A percentile compares a stretch with the other conserved stretches of the same genome.
Conservation (phyloP, 2,797 vertebrate species). For the Pseudocheirus occidentalis region DNA sequence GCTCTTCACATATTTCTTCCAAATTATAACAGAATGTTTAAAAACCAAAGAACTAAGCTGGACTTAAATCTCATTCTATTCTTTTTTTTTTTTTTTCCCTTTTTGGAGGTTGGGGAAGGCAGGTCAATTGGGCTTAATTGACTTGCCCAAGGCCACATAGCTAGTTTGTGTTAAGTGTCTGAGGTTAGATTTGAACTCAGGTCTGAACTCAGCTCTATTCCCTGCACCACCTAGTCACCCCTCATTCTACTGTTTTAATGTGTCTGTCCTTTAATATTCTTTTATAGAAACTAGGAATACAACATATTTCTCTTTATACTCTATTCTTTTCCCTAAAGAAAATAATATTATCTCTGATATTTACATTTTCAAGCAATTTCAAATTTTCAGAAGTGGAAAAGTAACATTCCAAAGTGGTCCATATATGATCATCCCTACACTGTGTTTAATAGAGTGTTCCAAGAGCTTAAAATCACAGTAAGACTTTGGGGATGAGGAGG, state of each 20-base stretch:
- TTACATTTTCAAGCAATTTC: not conserved
- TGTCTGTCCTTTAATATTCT: not conserved
- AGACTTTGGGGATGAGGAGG: not conserved
- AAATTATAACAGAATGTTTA: slow-evolving; percentile 8
- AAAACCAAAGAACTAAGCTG: not conserved
- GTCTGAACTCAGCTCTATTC: too few species aligned
- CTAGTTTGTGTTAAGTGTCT: too few species aligned
- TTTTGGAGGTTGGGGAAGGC: too few species aligned
- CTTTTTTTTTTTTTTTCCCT: not conserved
- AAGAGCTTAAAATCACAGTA: not conserved
- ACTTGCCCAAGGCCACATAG: too few species aligned
- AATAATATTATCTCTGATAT: not conserved
- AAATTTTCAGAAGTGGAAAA: not conserved
- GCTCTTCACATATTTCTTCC: not conserved
- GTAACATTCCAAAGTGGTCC: not conserved
- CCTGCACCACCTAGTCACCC: too few species aligned
- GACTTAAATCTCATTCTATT: slow-evolving; percentile 19
- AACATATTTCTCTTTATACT: not conserved
- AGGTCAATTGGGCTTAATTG: too few species aligned
- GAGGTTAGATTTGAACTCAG: too few species aligned
- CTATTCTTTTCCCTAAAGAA: not conserved
- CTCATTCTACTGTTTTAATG: not conserved
- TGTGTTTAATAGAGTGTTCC: not conserved
- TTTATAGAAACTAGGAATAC: not conserved
- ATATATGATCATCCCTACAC: not conserved